Conservation (phyloP, 2,797 vertebrate species). For the Choloepus didactylus region DNA sequence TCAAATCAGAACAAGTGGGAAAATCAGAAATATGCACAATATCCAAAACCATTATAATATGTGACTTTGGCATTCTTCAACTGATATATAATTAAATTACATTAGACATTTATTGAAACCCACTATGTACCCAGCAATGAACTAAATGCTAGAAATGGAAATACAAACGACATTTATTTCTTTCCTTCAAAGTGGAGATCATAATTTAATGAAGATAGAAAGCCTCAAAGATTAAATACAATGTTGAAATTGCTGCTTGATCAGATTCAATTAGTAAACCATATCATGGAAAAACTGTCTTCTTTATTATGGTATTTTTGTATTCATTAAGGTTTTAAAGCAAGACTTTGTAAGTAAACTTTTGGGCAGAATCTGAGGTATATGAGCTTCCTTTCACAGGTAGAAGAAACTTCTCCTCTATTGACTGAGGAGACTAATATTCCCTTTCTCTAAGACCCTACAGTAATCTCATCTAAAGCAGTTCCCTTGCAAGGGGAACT, state of each 20-base stretch:
- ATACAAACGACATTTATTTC: conserved; percentile 59
- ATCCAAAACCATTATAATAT: conserved; percentile 62
- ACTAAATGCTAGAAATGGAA: conserved; percentile 68
- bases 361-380: not conserved
- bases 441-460: not conserved
- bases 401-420: not conserved
- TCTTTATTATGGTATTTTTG: not conserved
- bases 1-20: conserved; percentile 59
- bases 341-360: not conserved
- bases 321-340: not conserved
- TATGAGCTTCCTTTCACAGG: not conserved
- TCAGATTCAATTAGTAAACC: conserved; percentile 58
- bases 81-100: conserved; percentile 70
- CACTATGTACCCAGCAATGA: conserved; percentile 47
- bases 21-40: conserved; percentile 55
- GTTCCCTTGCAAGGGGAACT: not conserved
- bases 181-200: conserved; percentile 55
- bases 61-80: conserved; percentile 60
- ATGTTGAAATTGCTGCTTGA: not conserved
- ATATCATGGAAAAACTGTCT: not conserved
- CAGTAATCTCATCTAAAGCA: not conserved
- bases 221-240: not conserved
- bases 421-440: not conserved
- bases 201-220: conserved; percentile 65
- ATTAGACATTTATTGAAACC: conserved; percentile 72